Evolutionary conservation across 1,140 invertebrate genomes (phyloP), one percentile per base, ranked within the genome.

Genomic region (Sycophila sp.): DNA sequence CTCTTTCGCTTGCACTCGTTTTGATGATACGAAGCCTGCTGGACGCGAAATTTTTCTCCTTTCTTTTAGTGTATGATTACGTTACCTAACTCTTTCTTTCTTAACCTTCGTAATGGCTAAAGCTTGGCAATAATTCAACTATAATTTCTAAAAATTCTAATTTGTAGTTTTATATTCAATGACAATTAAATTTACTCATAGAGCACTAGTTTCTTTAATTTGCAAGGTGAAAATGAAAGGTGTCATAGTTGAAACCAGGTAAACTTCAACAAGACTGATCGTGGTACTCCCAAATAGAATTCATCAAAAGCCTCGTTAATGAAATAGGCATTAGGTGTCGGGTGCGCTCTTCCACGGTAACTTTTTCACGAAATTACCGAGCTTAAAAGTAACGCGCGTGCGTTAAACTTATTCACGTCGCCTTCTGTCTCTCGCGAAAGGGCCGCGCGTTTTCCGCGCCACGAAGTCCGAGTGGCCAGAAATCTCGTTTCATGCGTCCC

Each of bases 401-500:
- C 22, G 59, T 32, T 40, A 62, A 62, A 47, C 42, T 47, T 47
- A 17, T 51, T 53, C 15, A 17, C 6, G 15, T 19, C 8, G 24
- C 47, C 13, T 4, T 45, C 55, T 49, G 19, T 63, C 34, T 63
- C n/a, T 0, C 42, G 15, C n/a, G n/a, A n/a, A n/a, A n/a, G n/a
- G n/a, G n/a, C n/a, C n/a, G 53, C 30, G 53, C n/a, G n/a, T n/a
- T 19, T 40, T 45, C 40, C n/a, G 17, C n/a, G 40, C 19, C 42
- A 10, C 42, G 8, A 22, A 7, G 40, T 11, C 15, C 15, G 32
- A n/a, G 10, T 11, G 7, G n/a, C 32, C 2, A 36, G 28, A 53
- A 64, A 64, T 53, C 82, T 85, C 80, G 80, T 85, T 82, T 80
- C 77, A 80, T 75, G 78, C 68, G 75, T 75, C 74, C 76, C 77